These are phyloP conservation scores for Erynnis tages DNA, from an alignment of 2,888 invertebrate genomes.

Conservation along the genomic window DNA sequence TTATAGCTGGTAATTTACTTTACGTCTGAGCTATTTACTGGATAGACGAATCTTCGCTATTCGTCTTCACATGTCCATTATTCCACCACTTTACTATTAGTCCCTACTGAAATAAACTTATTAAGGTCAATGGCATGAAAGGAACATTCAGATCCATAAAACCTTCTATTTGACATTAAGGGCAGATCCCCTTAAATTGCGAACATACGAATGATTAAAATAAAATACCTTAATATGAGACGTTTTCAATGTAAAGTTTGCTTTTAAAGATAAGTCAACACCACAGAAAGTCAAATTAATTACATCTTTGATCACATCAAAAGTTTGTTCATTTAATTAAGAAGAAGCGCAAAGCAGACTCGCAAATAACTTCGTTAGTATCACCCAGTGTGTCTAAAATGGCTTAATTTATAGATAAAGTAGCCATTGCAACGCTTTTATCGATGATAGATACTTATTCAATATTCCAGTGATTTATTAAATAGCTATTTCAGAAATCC, in stretches of 20 bases:
- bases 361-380: conserved; percentile 20
- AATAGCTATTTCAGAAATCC: conserved; percentile 36
- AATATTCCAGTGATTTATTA: conserved; percentile 39
- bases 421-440: conserved; percentile 37
- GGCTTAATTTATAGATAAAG: conserved; percentile 33
- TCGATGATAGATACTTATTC: conserved; percentile 40
- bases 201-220: no score
- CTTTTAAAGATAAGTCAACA: no score
- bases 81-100: conserved; percentile 2
- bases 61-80: background rate
- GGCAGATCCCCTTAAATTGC: no score
- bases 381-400: conserved; percentile 29
- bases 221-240: no score
- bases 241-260: no score
- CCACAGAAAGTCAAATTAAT: background rate
- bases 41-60: conserved; percentile 7
- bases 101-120: conserved; percentile 2
- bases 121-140: no score
- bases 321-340: conserved; percentile 9
- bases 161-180: no score
- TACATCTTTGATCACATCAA: no score
- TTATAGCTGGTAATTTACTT: background rate
- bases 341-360: conserved; percentile 6
- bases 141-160: no score
- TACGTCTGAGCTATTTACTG: conserved; percentile 4